Evolutionary conservation across 2,797 vertebrate genomes (phyloP).

Genomic region (Helicolenus hilgendorfi): DNA sequence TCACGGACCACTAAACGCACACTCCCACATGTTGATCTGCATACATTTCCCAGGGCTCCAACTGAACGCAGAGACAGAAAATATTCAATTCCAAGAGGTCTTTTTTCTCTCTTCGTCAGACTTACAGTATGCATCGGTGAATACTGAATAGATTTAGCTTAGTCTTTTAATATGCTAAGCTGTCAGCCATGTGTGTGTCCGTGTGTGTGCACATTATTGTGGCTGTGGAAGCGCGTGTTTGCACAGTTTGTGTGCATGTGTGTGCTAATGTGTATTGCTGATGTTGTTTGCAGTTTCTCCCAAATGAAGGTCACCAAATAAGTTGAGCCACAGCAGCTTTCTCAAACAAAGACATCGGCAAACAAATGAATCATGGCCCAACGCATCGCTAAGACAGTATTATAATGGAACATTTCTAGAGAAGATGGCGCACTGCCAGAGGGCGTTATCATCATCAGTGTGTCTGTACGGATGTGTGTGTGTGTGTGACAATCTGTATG

Average conservation of each 20-base stretch:
- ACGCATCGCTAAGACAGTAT: constrained; percentile 71
- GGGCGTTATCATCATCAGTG: constrained; percentile 73
- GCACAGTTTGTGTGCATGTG: neutral
- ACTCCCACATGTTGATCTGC: constrained; percentile 47
- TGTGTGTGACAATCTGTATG: constrained; percentile 18
- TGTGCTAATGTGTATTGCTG: constrained; percentile 3
- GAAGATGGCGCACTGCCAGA: constrained; percentile 77
- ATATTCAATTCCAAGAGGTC: neutral
- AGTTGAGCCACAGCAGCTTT: constrained; percentile 48
- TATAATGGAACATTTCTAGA: constrained; percentile 79
- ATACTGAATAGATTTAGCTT: constrained; percentile 29
- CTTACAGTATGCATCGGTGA: neutral
- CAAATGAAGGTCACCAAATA: constrained; percentile 73
- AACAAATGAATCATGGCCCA: constrained; percentile 73
- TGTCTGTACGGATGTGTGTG: constrained; percentile 7
- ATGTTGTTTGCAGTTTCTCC: constrained; percentile 45
- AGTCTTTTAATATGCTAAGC: constrained; percentile 42
- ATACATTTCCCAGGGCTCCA: constrained; percentile 28
- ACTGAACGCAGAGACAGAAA: neutral
- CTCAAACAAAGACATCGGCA: constrained; percentile 59
- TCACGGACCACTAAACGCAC: constrained; percentile 14
- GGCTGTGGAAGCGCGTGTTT: neutral
- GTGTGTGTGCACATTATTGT: neutral
- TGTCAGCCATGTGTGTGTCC: constrained; percentile 16
- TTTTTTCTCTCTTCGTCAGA: neutral